Conservation (phyloP, 2,888 invertebrate genomes). For the Aricia artaxerxes region DNA sequence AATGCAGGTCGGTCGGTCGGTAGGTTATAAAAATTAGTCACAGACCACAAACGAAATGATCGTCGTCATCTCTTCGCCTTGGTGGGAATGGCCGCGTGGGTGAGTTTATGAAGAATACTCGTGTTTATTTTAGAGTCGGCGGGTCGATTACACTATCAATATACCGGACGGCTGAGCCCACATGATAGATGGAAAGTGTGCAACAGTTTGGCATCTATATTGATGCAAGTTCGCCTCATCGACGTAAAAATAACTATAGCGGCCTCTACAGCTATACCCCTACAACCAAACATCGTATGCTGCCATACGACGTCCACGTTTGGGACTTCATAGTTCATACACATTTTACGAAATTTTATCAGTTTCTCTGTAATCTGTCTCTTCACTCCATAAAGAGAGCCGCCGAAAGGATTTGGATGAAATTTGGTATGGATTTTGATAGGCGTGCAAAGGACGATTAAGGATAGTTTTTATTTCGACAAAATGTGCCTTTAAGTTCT, state of each 20-base stretch:
- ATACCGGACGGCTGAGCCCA: slow-evolving; percentile 32
- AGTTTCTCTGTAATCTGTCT: too few species aligned
- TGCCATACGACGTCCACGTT: too few species aligned
- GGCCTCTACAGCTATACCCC: too few species aligned
- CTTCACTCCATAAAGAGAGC: too few species aligned
- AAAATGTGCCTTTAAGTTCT: too few species aligned
- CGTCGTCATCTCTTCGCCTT: neutral
- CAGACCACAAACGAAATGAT: neutral
- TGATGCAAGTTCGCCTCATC: slow-evolving; percentile 15
- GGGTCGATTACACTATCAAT: slow-evolving; percentile 29
- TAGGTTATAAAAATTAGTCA: neutral
- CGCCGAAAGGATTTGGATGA: too few species aligned
- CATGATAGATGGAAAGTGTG: slow-evolving; percentile 33
- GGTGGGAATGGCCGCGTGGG: slow-evolving; percentile 54
- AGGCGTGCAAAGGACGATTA: too few species aligned
- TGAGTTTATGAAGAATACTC: slow-evolving; percentile 45
- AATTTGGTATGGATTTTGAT: too few species aligned
- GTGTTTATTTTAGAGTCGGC: slow-evolving; percentile 40
- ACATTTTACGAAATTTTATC: too few species aligned
- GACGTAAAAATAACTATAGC: neutral
- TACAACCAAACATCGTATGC: too few species aligned
- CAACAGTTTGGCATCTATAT: slow-evolving; percentile 28
- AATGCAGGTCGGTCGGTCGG: neutral
- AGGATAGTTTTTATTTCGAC: too few species aligned
- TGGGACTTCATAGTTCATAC: too few species aligned